Percentiles rank a stretch among this genome's conserved stretches.
phyloP scores from a whole-genome alignment of 2,888 invertebrate genomes.

The Congeria kusceri region DNA sequence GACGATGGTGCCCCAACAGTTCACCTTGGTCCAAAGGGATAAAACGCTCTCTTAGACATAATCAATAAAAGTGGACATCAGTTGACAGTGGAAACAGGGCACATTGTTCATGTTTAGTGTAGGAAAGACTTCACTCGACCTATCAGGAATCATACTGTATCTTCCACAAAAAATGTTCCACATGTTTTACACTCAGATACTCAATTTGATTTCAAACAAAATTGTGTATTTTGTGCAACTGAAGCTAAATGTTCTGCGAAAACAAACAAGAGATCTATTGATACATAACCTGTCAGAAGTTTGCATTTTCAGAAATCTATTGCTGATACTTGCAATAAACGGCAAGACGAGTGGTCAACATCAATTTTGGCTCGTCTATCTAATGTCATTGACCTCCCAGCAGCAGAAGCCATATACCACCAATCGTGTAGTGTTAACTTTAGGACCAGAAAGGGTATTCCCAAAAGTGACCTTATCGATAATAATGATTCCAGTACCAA shows the following conservation, averaged over 20 bases:
- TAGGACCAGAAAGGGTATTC: conserved; percentile 31
- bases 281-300: background rate
- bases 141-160: background rate
- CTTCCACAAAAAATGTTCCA: background rate
- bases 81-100: background rate
- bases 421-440: conserved; percentile 37
- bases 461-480: background rate
- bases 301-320: background rate
- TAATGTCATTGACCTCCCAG: conserved; percentile 32
- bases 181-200: background rate
- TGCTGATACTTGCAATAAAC: background rate
- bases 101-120: background rate
- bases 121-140: background rate
- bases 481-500: background rate
- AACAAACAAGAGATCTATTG: background rate
- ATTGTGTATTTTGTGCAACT: background rate
- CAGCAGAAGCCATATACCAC: conserved; percentile 48
- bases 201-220: conserved; percentile 4
- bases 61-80: background rate
- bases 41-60: background rate
- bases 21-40: background rate
- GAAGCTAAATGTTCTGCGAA: background rate
- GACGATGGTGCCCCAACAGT: background rate
- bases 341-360: conserved; percentile 28
- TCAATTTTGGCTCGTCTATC: background rate